These are phyloP conservation scores for Drosophila parabipectinata DNA, from an alignment of 1,140 invertebrate species.

Conservation along the genomic window DNA sequence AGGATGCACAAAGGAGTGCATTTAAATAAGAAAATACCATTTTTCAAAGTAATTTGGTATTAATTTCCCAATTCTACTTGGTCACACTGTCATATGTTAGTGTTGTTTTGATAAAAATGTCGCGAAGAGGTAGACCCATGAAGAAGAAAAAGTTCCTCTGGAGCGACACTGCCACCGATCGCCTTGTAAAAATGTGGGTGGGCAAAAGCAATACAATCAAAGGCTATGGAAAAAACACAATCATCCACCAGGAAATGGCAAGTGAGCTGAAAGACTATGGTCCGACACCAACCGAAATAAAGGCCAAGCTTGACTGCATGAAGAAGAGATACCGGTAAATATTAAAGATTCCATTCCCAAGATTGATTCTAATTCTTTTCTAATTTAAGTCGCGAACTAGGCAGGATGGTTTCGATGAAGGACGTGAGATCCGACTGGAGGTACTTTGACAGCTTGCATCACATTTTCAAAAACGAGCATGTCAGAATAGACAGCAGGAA, in stretches of 20 bases:
- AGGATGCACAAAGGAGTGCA: too few species aligned
- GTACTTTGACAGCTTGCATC: neutral
- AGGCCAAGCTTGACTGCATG: conserved; percentile 9
- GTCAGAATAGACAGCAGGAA: neutral
- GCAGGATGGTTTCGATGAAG: neutral
- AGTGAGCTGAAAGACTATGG: neutral
- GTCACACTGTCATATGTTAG: neutral
- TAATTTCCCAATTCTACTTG: neutral
- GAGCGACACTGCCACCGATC: neutral
- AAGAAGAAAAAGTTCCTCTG: conserved; percentile 2
- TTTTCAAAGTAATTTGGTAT: neutral
- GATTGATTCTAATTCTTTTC: too few species aligned
- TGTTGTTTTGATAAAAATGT: neutral
- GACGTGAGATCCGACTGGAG: neutral
- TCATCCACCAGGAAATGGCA: conserved; percentile 4
- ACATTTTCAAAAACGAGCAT: neutral
- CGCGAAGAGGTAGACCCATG: neutral
- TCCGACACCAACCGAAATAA: neutral
- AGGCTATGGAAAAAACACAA: neutral
- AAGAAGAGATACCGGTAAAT: conserved; percentile 15
- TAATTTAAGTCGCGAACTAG: neutral
- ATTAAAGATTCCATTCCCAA: neutral
- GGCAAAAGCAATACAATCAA: neutral
- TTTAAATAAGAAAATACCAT: too few species aligned
- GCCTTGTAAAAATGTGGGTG: conserved; percentile 2